phyloP scores from a whole-genome alignment of 1,140 invertebrate genomes.

The Conus ventricosus region DNA sequence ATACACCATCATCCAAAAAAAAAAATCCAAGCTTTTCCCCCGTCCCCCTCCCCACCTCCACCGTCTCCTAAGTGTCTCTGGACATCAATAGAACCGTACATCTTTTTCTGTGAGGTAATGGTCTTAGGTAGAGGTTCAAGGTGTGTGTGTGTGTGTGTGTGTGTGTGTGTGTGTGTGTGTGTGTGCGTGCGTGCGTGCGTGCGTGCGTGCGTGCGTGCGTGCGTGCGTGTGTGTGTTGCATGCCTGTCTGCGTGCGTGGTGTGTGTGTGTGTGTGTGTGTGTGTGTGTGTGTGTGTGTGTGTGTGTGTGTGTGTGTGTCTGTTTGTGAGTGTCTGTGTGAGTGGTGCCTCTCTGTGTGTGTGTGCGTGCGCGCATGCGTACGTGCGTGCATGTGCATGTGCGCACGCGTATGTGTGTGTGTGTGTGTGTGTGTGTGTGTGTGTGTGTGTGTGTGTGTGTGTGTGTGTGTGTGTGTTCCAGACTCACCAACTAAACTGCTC shows the following conservation, averaged over 20 bases:
- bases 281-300: not conserved
- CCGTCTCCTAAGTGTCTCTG: too few relatives aligned
- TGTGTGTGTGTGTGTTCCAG: not conserved
- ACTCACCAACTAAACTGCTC: not conserved
- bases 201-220: conserved; percentile 12
- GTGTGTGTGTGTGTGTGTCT: not conserved
- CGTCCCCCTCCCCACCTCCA: too few relatives aligned
- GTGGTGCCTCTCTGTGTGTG: not conserved
- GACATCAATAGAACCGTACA: too few relatives aligned
- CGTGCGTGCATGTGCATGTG: not conserved
- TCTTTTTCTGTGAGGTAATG: too few relatives aligned
- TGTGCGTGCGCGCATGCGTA: not conserved
- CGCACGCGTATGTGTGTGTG: not conserved
- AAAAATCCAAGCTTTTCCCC: too few relatives aligned
- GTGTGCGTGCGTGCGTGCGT: not conserved
- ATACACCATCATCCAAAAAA: too few relatives aligned
- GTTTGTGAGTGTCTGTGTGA: not conserved
- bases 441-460: not conserved
- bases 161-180: not conserved
- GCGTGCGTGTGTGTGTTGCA: conserved; percentile 17
- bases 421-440: not conserved
- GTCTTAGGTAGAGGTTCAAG: too few relatives aligned
- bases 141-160: too few relatives aligned
- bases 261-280: not conserved
- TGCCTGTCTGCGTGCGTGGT: not conserved